phyloP scores from a whole-genome alignment of 2,888 invertebrate species.

The Ophion obscuratus region DNA sequence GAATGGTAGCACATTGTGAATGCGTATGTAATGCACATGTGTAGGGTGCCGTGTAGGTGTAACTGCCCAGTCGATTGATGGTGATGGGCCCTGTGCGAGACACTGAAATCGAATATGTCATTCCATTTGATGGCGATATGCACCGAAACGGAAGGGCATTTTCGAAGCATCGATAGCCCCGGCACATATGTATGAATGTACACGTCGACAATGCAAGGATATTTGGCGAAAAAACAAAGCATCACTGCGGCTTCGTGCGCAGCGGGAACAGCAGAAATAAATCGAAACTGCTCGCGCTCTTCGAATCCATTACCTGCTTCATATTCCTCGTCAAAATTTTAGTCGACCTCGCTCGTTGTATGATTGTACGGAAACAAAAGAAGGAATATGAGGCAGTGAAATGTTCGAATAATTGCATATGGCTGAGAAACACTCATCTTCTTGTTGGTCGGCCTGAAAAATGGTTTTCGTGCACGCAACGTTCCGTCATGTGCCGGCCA shows the following conservation, averaged over 20 bases:
- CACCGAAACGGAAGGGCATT: slow-evolving; percentile 25
- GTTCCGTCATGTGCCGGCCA: no score
- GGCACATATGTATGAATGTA: not conserved
- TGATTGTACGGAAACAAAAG: not conserved
- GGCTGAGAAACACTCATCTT: no score
- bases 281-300: slow-evolving; percentile 35
- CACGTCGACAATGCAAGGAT: not conserved
- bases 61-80: slow-evolving; percentile 15
- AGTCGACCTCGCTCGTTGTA: not conserved
- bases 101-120: slow-evolving; percentile 68
- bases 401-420: not conserved
- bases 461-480: no score
- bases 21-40: not conserved
- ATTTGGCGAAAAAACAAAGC: slow-evolving; percentile 19
- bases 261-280: not conserved
- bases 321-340: slow-evolving; percentile 15
- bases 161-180: slow-evolving; percentile 39
- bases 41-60: not conserved
- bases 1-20: not conserved
- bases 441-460: no score
- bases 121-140: slow-evolving; percentile 62
- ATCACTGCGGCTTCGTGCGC: slow-evolving; percentile 11
- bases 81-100: slow-evolving; percentile 53
- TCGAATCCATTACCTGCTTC: not conserved
- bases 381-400: not conserved